Base-by-base conservation (phyloP, 2,888 invertebrate genomes). In the Cephus pulcher region DNA sequence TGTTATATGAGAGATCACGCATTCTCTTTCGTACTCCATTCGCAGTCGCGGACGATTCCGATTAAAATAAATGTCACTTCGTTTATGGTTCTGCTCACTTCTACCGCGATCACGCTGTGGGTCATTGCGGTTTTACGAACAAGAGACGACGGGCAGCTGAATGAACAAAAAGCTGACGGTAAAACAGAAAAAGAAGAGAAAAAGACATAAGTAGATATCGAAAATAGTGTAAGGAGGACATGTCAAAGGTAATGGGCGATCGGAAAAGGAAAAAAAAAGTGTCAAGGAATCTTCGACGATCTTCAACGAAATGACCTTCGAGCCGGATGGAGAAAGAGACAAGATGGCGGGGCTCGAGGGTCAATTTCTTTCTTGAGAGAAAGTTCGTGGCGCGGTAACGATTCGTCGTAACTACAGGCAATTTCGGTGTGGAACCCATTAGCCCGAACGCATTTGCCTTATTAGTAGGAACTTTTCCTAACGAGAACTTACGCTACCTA, bases 61-160 rank as follows among this genome's bases (percentile, higher is more conserved):
- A 78, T 75, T 78, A 78, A 78, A 78, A 78, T 75, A 78, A 78
- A 74, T 78, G 78, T 78, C 74, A 70, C 78, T 70, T 71, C 78
- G 78, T 71, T 71, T 15, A 56, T 56, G 12, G 71, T 30, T 71
- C 32, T 71, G 32, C 32, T 32, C 71, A 71, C 78, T 70, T 74
- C 34, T 70, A 70, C 75, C 56, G 75, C 40, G 71, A 37, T 70
- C 75, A 30, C 74, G 34, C 74, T 34, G 40, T 71, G 56, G 69
- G 75, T 71, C 75, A 78, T 78, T 71, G 78, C 1, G 23, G 56
- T 23, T 56, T 56, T 23, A 9, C 56, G 23, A 56, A 56, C 23
- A 2, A 9, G 56, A 56, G 9, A 23, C 6, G 9, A 56, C 23
- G 56, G 56, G 23, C 23, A 9, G 40, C 40, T 2, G 56, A 15